Base-by-base conservation (phyloP, 2,888 invertebrate species). In the Sympetrum striolatum region DNA sequence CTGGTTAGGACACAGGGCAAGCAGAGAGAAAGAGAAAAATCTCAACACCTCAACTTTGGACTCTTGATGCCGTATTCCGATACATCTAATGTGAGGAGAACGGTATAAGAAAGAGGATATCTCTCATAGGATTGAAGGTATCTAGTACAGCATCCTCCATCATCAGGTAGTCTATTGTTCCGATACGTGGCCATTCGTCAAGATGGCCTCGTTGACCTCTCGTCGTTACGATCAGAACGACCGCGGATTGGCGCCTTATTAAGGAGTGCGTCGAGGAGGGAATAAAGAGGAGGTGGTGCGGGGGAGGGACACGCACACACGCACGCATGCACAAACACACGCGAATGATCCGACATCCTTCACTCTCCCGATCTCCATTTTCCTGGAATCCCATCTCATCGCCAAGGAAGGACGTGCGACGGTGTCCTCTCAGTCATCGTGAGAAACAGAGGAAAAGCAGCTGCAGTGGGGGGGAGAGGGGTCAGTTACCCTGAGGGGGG, bases 231-330 rank as follows among this genome's bases (percentile, higher is more conserved):
- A 82, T 82, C 82, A 35, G 53, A 82, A 53, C 31, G 31, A 53
- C 82, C 82, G 15, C 18, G 82, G 15, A 60, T 82, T 82, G 82
- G 82, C 82, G 82, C 82, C 82, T 53, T 35, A 82, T 58, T 81
- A 81, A 81, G 81, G 15, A 39, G 1, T 6, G 22, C 53, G 53
- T 25, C 53, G 35, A 12, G 37, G 15, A 14, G 3, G 58, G 82
- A 82, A 82, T 82, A 82, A 82, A 82, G 31, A 82, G 18, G 31
- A 53, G 53, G 31, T 48, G 53, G 18, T 53, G 58, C 31, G 81
- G 58, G 82, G 58, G 58, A 58, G 31, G 35, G 35, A 18, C 58
- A 22, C 31, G 35, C 82, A 44, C 81, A 12, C 37, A 12, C 81
- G 31, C 48, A 48, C 25, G 48, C 31, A 12, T 48, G n/a, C 48